phyloP scores from a whole-genome alignment of 2,888 invertebrate genomes.

The Hyposoter dolosus region DNA sequence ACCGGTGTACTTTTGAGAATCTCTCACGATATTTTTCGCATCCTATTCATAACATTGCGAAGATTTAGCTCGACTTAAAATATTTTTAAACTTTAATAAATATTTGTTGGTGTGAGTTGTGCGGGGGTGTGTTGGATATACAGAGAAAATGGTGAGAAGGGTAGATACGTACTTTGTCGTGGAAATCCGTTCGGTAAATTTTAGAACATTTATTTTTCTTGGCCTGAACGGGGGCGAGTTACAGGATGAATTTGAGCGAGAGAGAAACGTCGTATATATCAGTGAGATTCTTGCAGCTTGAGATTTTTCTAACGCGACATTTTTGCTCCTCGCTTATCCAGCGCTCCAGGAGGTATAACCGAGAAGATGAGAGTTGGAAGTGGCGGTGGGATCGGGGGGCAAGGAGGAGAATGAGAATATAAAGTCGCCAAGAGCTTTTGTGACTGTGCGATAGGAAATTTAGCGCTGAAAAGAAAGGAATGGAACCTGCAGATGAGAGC shows the following conservation, averaged over 20 bases:
- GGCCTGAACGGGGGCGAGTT: not conserved
- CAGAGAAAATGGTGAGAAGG: not conserved
- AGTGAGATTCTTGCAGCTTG: constrained; percentile 46
- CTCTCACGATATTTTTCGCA: not conserved
- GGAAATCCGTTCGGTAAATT: constrained; percentile 41
- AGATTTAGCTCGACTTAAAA: not conserved
- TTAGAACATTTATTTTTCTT: constrained; percentile 42
- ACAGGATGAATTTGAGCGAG: constrained; percentile 37
- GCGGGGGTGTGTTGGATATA: not conserved
- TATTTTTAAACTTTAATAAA: not conserved
- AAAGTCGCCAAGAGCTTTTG: constrained; percentile 56
- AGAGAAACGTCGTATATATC: constrained; percentile 29
- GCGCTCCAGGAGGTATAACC: constrained; percentile 45
- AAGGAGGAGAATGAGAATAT: constrained; percentile 41
- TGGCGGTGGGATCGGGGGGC: constrained; percentile 5
- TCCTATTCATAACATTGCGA: not conserved
- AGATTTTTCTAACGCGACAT: constrained; percentile 58
- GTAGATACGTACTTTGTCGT: constrained; percentile 28
- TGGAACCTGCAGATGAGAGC: constrained; percentile 44
- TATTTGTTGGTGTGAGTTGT: not conserved
- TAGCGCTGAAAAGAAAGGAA: constrained; percentile 52
- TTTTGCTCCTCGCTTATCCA: constrained; percentile 58
- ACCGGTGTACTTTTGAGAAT: not conserved
- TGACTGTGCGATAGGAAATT: constrained; percentile 64
- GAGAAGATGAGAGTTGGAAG: constrained; percentile 35